phyloP scores from a whole-genome alignment of 2,888 invertebrate species.

The Agrilus mali region DNA sequence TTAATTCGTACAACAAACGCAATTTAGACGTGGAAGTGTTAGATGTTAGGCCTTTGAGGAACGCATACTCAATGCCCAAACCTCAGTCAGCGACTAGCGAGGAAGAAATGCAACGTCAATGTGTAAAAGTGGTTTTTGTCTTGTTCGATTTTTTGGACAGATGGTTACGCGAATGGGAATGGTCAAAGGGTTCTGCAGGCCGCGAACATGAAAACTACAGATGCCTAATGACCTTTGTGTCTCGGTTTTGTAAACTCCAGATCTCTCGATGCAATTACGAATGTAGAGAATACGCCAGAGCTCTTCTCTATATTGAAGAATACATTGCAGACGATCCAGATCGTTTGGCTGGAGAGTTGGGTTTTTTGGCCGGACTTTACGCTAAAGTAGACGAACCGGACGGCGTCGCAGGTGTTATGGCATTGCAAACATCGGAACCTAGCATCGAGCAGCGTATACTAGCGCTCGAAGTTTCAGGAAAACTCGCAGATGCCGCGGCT shows the following conservation, averaged over 20 bases:
- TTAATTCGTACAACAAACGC: slow-evolving; percentile 24
- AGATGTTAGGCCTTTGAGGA: slow-evolving; percentile 1
- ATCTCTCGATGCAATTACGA: slow-evolving; percentile 62
- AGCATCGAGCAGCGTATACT: slow-evolving; percentile 72
- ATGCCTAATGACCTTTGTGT: slow-evolving; percentile 13
- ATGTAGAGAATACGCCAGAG: slow-evolving; percentile 62
- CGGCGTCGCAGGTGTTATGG: slow-evolving; percentile 70
- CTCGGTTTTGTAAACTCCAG: slow-evolving; percentile 39
- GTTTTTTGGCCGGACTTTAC: slow-evolving; percentile 62
- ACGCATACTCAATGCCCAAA: not conserved
- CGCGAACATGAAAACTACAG: slow-evolving; percentile 21
- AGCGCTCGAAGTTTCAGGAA: slow-evolving; percentile 73
- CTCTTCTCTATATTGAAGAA: slow-evolving; percentile 62
- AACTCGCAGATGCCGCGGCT: slow-evolving; percentile 70
- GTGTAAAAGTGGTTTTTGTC: slow-evolving; percentile 57
- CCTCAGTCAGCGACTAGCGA: slow-evolving; percentile 13
- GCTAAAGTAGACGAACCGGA: slow-evolving; percentile 82
- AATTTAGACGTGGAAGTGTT: slow-evolving; percentile 1
- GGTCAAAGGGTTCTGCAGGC: slow-evolving; percentile 21
- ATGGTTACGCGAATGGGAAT: slow-evolving; percentile 56
- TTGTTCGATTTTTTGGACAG: slow-evolving; percentile 63
- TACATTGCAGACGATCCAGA: slow-evolving; percentile 49
- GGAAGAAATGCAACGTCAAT: slow-evolving; percentile 37
- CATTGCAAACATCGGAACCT: slow-evolving; percentile 62
- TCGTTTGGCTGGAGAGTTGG: slow-evolving; percentile 45